Base-by-base conservation (phyloP, 1,140 invertebrate genomes). In the Diachasma alloeum region DNA sequence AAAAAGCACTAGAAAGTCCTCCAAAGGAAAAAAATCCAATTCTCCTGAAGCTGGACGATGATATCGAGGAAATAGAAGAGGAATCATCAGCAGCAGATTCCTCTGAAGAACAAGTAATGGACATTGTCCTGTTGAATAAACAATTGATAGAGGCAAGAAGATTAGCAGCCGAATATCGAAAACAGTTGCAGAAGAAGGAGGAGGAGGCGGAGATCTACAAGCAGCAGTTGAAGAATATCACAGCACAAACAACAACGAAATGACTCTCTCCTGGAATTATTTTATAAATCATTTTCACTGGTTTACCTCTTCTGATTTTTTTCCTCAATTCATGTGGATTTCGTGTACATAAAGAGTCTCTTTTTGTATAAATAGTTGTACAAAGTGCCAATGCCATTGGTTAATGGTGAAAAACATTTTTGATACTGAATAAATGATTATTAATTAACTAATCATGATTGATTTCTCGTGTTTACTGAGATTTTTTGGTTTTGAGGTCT, bases 181-280 rank as follows among this genome's bases (percentile, higher is more conserved):
- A 88, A 76, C 89, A 91, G 78, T 85, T 91, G 39, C 81, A 86
- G 63, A 89, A 90, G 67, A 91, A 91, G 81, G 90, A 91, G 66
- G 86, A 87, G 56, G 91, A 92, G 83, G 90, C 88, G 0, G 90
- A 92, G 81, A 85, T 86, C 66, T 92, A 92, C 76, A 91, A 91
- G 76, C 88, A 90, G 78, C 90, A 92, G 79, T 82, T 91, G 48
- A 85, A 86, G 78, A 86, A 83, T 59, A 82, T 89, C 22, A 80
- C 82, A 26, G 83, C 85, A 36, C 85, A 89, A 78, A 86, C 81
- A 76, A 71, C 81, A 37, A 42, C 76, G 26, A 81, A 82, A 74
- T 84, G 76, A 81, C 78, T 80, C 56, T 59, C 56, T 31, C 22
- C 59, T 31, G 66, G 5, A 15, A 39, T 63, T 59, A 37, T 72